Conservation (phyloP, 2,888 invertebrate genomes). For the Teinopalpus imperialis region DNA sequence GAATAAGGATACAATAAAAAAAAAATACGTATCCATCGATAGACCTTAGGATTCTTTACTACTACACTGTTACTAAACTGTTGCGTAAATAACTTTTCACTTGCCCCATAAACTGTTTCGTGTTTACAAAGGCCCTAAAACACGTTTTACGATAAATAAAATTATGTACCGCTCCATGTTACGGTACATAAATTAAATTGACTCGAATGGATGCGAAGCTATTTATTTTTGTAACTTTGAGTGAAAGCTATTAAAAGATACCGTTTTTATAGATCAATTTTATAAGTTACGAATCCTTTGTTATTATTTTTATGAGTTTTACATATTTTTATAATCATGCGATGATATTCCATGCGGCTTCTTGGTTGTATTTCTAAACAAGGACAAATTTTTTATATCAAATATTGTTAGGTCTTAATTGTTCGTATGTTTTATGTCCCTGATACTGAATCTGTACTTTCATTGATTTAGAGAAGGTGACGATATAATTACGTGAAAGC, state of each 20-base stretch:
- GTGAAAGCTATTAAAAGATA: slow-evolving; percentile 9
- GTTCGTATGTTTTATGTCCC: no score
- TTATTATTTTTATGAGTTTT: slow-evolving; percentile 7
- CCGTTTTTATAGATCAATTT: slow-evolving; percentile 4
- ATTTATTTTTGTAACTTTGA: slow-evolving; percentile 16
- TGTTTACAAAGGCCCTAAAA: slow-evolving; percentile 12
- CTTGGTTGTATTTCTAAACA: no score
- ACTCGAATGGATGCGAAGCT: slow-evolving; percentile 22
- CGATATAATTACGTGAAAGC: no score
- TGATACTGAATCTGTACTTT: no score
- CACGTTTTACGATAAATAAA: slow-evolving; percentile 23
- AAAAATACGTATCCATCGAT: no score
- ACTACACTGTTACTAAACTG: slow-evolving; percentile 8
- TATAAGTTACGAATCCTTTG: slow-evolving; percentile 6
- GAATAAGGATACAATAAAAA: no score
- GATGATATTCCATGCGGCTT: no score
- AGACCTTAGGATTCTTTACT: no score
- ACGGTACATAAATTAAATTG: slow-evolving; percentile 21
- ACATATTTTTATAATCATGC: slow-evolving; percentile 6
- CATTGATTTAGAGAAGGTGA: no score
- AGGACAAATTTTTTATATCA: no score
- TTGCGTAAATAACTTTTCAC: slow-evolving; percentile 8
- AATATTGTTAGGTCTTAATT: no score
- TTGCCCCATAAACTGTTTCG: slow-evolving; percentile 10
- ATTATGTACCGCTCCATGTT: slow-evolving; percentile 14